Evolutionary conservation across 2,113 vertebrate species (phyloP), one percentile per base, ranked within the genome.

Genomic region (Gnathonemus longibarbis): DNA sequence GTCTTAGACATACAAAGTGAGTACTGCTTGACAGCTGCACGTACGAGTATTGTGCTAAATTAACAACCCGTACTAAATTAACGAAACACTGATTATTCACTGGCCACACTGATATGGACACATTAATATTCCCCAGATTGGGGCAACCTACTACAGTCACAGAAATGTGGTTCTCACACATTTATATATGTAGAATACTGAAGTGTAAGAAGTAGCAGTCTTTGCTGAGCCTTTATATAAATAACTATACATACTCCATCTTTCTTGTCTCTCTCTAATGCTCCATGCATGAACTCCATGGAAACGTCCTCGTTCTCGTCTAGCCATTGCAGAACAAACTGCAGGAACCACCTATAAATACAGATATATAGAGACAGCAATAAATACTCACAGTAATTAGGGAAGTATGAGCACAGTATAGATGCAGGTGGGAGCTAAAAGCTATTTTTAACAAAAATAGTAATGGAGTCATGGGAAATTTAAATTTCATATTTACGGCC

Each of bases 281-380:
- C 98, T 89, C 98, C 98, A 35, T 96, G 97, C 93, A 99, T 95
- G 90, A 99, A 99, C 93, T 99, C 98, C 95, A 99, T 94, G 5
- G 98, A 99, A 7, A 99, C 98, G 0, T 98, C 98, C 90, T 99
- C 98, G 87, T 99, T 99, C 94, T 99, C 98, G 46, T 97, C 97
- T 94, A 99, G 93, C 98, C 98, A 99, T 91, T 99, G 98, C n/a
- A 99, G 95, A 91, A 99, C 98, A 93, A 99, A 99, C 91, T 97
- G 98, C 89, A 98, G 94, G 94, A 99, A 99, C 98, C 98, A 99
- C 77, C 98, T 99, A 92, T 5, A 90, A 88, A 31, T 42, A 52
- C 45, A 58, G 17, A 58, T 19, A 56, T 6, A 87, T 24, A 35
- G 31, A 88, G 52, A 83, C 8, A 85, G 52, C 6, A 19, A 53